Base-by-base conservation (phyloP, 1,140 invertebrate genomes). In the Drosophila azteca region DNA sequence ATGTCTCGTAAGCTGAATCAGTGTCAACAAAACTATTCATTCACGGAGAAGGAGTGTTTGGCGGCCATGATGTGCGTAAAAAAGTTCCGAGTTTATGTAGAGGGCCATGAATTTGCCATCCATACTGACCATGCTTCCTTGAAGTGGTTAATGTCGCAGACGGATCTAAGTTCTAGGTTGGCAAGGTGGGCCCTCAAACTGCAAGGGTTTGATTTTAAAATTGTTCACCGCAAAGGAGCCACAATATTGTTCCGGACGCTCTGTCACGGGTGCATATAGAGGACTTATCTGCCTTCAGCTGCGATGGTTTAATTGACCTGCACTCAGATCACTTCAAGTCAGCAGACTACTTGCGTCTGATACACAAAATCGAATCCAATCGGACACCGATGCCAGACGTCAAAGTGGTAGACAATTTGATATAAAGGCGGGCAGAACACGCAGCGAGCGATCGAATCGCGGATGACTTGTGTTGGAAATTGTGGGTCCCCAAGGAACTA, bases 21-120 rank as follows among this genome's bases (percentile, higher is more conserved):
- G 26, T 44, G 41, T 11, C 54, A 57, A 26, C 39, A 22, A 11
- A 44, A 57, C n/a, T 57, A 44, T n/a, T 57, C 22, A 0, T 39
- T 43, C 4, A 43, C 22, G 2, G 39, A 55, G 24, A 55, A 26
- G 15, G 53, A 55, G 6, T 26, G 53, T 22, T 20, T 29, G 29
- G 29, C 31, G 2, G 53, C 53, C 8, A 22, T 55, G n/a, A 58
- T 59, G 44, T 31, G 55, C 48, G 55, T 48, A 9, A 48, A 48
- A 11, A 58, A 58, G 15, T 58, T 35, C 13, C 17, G 55, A 46
- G 41, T 26, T 4, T 58, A 58, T 26, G 26, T 48, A 1, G 44
- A 59, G 31, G 55, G 44, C 1, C 44, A 49, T 9, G 57, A 49
- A 17, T 59, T 59, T 20, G 24, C 57, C 15, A 39, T 59, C 20